Evolutionary conservation across 2,888 invertebrate species (phyloP), one percentile per base, ranked within the genome.

Genomic region (Apomyelois bistriatella): DNA sequence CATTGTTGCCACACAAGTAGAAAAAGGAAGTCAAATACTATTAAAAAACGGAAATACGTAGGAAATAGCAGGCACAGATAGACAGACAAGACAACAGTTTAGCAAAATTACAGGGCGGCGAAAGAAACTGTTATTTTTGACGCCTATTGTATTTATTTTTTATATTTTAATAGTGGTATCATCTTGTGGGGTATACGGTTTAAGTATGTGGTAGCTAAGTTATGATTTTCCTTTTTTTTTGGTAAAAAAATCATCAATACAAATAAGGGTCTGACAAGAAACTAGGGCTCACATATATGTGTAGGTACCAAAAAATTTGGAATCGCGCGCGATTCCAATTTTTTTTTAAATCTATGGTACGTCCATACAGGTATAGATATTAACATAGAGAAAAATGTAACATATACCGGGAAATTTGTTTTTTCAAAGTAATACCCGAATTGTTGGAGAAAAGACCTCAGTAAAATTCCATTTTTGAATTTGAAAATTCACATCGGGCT

Each of bases 81-180:
- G 68, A 76, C 65, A 67, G 65, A 65, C 68, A 69, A 69, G 70
- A 64, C 62, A 61, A 73, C 61, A 68, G 78, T 78, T 86, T 84
- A 85, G 76, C 74, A 37, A 82, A 78, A 87, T 87, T 78, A 86
- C 70, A 86, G 82, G 73, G 85, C 85, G 84, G 84, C 53, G 50
- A 37, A 40, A 54, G 66, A 58, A 71, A 64, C 79, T 76, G 85
- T 76, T 72, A 78, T 58, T 73, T 78, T 79, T 82, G 77, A 82
- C 84, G 76, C 76, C 66, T 65, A 52, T 66, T 57, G 38, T 69
- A 49, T 53, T 72, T 62, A 76, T 76, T 50, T 42, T 30, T 28
- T 4, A 28, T 5, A 5, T 41, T 51, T 7, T 32, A 51, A 52
- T 43, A 22, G 15, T 16, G 12, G 35, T 35, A 37, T 43, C 52